A percentile compares a stretch with the other conserved stretches of the same genome.
Conservation (phyloP, 2,113 vertebrate species). For the Spea multiplicata region DNA sequence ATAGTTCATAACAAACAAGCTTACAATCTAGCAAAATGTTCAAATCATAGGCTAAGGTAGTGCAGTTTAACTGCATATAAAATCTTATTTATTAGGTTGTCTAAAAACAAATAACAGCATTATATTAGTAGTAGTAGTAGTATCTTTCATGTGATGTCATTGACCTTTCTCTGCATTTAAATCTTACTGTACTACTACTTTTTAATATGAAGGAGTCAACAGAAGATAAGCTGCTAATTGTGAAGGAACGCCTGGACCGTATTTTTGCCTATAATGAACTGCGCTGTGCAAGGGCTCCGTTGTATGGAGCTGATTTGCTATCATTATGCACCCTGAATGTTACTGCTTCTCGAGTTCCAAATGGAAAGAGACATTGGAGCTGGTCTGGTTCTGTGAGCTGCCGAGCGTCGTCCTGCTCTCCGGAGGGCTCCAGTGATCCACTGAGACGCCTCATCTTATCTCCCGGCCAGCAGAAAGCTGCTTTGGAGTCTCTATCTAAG, state of each 20-base stretch:
- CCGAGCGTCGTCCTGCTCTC: constrained; percentile 48
- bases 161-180: too few relatives aligned
- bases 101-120: background rate
- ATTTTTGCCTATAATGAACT: constrained; percentile 81
- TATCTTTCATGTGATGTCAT: too few relatives aligned
- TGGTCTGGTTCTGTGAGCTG: constrained; percentile 77
- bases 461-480: constrained; percentile 42
- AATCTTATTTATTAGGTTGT: too few relatives aligned
- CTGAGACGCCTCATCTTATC: constrained; percentile 66
- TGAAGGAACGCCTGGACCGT: constrained; percentile 80
- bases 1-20: too few relatives aligned
- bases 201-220: constrained; percentile 67
- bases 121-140: background rate
- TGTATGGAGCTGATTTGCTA: constrained; percentile 86
- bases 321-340: constrained; percentile 66
- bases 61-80: too few relatives aligned
- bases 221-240: constrained; percentile 79
- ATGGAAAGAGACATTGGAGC: constrained; percentile 60
- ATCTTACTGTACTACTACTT: too few relatives aligned
- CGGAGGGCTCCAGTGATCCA: constrained; percentile 30
- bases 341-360: constrained; percentile 47
- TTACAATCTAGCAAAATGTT: too few relatives aligned
- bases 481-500: constrained; percentile 50
- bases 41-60: too few relatives aligned
- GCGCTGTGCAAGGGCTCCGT: constrained; percentile 74